Evolutionary conservation across 2,797 vertebrate genomes (phyloP), one percentile per base, ranked within the genome.

Genomic region (Pteronotus mesoamericanus): DNA sequence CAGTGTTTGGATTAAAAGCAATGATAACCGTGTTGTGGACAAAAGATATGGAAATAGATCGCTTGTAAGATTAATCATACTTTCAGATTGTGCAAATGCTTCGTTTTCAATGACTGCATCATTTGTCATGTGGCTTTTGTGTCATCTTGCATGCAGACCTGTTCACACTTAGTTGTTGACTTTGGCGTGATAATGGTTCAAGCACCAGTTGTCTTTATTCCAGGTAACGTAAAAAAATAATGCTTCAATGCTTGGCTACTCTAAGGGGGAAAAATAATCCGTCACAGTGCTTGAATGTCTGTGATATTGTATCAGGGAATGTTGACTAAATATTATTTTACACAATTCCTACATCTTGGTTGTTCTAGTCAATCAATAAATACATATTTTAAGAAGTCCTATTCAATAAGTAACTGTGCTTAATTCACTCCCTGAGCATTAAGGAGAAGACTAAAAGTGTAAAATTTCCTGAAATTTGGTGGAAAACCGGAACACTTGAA

Each of bases 1-100:
- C 15, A 39, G 83, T 88, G 44, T 85, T 97, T 64, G 82, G 78
- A 66, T 94, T 86, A 55, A 84, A 97, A 78, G 39, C 2, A 18
- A 75, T 68, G 88, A 97, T 78, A 96, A 85, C 59, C 26, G 34
- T 2, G 57, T 89, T 93, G 0, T 83, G 24, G 48, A 94, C 77
- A 84, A 94, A 96, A 29, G 48, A 94, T 96, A 97, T 86, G 79
- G 91, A 97, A 98, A 96, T 29, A 21, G 78, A 93, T 93, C 57
- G 89, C 88, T 97, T 0, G 0, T 89, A 90, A 80, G 95, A 95
- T 95, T 97, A 96, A 97, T 95, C 85, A 53, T 57, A 96, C 95
- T 97, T 94, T 96, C 29, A 14, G 93, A 26, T 97, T 98, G 94
- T 83, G 89, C 69, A 97, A 96, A 96, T 87, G 51, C 91, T 87